These are phyloP conservation scores for Nephrocerus scutellatus DNA, from an alignment of 2,888 invertebrate genomes.

Conservation along the genomic window DNA sequence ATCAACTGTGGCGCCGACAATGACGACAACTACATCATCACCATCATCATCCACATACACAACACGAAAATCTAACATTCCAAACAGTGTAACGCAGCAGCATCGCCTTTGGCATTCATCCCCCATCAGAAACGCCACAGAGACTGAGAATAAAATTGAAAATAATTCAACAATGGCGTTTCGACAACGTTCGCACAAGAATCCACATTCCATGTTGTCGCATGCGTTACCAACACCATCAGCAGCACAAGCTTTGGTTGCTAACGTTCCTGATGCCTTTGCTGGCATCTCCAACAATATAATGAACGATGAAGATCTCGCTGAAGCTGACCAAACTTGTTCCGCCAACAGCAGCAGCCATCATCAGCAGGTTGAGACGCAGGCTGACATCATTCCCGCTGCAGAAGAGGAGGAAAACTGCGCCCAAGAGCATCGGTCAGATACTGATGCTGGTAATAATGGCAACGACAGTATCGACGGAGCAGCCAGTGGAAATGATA, in stretches of 20 bases:
- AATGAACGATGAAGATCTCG: constrained; percentile 62
- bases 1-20: constrained; percentile 7
- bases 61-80: constrained; percentile 20
- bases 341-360: constrained; percentile 26
- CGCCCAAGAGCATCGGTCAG: too few relatives aligned
- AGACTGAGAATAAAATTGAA: constrained; percentile 19
- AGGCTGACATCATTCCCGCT: too few relatives aligned
- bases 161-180: constrained; percentile 18
- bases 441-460: constrained; percentile 5
- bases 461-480: not conserved
- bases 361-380: constrained; percentile 10
- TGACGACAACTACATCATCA: too few relatives aligned
- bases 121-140: too few relatives aligned
- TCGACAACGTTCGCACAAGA: too few relatives aligned
- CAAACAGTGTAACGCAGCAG: constrained; percentile 12
- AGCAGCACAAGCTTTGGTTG: constrained; percentile 1
- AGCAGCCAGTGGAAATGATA: not conserved
- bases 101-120: too few relatives aligned
- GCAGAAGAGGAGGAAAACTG: too few relatives aligned
- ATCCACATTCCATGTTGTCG: constrained; percentile 17
- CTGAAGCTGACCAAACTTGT: constrained; percentile 73
- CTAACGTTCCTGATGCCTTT: not conserved
- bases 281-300: too few relatives aligned
- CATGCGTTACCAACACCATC: constrained; percentile 9
- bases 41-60: too few relatives aligned